Percentiles rank a stretch among this genome's conserved stretches.
phyloP scores from a whole-genome alignment of 2,113 vertebrate genomes.

The Stictonetta naevosa region DNA sequence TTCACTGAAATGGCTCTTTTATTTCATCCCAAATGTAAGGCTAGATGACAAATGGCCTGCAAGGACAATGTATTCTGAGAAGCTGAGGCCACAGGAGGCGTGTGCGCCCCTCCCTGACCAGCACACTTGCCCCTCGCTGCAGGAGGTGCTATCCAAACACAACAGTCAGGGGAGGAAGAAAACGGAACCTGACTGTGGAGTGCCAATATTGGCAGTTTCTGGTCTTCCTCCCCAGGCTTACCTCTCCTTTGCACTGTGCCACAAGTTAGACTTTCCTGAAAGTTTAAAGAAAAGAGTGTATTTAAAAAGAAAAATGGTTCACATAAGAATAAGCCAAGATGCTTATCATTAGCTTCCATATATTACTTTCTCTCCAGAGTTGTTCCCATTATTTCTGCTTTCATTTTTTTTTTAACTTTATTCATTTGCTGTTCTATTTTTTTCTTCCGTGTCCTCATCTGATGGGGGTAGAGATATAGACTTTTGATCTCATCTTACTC shows the following conservation, averaged over 20 bases:
- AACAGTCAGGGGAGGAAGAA: background rate
- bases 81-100: background rate
- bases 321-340: background rate
- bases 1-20: constrained; percentile 5
- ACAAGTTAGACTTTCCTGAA: background rate
- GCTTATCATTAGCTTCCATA: background rate
- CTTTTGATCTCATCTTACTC: background rate
- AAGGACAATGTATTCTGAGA: background rate
- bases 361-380: background rate
- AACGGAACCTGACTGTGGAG: background rate
- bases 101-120: background rate
- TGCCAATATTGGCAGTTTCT: background rate
- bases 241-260: background rate
- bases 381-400: background rate
- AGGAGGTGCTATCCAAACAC: background rate
- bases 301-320: background rate
- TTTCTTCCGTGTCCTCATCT: background rate
- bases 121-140: background rate
- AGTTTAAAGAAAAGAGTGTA: background rate
- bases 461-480: accelerated
- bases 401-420: background rate
- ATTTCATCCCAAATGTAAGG: background rate
- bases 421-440: background rate
- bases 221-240: background rate
- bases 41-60: background rate